These are phyloP conservation scores for Hydrolagus colliei DNA, from an alignment of 2,797 vertebrate species.

Conservation along the genomic window DNA sequence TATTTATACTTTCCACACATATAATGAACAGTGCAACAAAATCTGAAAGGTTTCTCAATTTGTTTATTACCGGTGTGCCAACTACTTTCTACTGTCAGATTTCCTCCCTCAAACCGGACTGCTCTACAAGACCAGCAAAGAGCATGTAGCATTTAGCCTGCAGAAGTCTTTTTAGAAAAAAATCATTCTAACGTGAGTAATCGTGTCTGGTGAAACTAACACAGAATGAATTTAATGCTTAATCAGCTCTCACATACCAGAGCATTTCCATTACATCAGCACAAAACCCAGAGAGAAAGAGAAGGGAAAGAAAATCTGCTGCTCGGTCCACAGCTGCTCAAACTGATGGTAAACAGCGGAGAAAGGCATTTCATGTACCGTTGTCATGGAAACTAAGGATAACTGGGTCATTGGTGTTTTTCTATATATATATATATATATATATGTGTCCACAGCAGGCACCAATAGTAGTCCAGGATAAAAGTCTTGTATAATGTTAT, in stretches of 20 bases:
- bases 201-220: too few species aligned
- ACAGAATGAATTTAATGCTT: not conserved
- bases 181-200: too few species aligned
- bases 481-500: not conserved
- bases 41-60: too few species aligned
- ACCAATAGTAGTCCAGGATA: not conserved
- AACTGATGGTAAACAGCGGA: not conserved
- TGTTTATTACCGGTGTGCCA: too few species aligned
- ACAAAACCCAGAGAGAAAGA: not conserved
- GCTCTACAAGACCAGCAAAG: too few species aligned
- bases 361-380: conserved; percentile 38
- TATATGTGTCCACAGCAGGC: not conserved
- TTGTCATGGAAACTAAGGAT: conserved; percentile 48
- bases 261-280: not conserved
- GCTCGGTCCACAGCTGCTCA: conserved; percentile 17
- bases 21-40: too few species aligned
- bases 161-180: too few species aligned
- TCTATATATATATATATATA: not conserved
- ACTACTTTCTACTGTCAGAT: too few species aligned
- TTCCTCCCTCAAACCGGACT: too few species aligned
- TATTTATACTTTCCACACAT: too few species aligned
- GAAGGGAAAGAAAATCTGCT: not conserved
- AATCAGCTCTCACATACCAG: not conserved
- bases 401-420: conserved; percentile 39
- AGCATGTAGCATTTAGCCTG: too few species aligned